Evolutionary conservation across 2,797 vertebrate genomes (phyloP).

Genomic region (Poecilia velifera): DNA sequence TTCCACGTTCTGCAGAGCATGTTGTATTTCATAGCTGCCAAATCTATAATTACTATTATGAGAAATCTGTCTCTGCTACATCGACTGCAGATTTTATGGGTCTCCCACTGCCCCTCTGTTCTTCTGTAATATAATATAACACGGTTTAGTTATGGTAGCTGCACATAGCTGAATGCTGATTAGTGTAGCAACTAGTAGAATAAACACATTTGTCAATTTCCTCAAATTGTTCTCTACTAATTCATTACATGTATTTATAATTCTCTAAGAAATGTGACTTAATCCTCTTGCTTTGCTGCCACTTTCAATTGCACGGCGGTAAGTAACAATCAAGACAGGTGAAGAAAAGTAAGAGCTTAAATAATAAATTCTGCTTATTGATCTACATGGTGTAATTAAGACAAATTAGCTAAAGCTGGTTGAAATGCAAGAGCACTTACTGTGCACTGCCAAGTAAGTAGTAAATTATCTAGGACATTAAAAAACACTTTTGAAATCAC

Average conservation of each 20-base stretch:
- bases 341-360: conserved; percentile 23
- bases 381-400: conserved; percentile 43
- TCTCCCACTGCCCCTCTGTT: conserved; percentile 50
- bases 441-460: conserved; percentile 9
- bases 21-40: conserved; percentile 62
- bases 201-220: conserved; percentile 46
- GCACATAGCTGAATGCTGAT: conserved; percentile 53
- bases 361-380: conserved; percentile 39
- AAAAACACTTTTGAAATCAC: conserved; percentile 12
- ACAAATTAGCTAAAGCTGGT: conserved; percentile 35
- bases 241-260: conserved; percentile 22
- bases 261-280: conserved; percentile 29
- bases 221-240: conserved; percentile 36
- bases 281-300: conserved; percentile 19
- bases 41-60: conserved; percentile 62
- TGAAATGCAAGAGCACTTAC: conserved; percentile 14
- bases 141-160: conserved; percentile 49
- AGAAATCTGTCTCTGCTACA: conserved; percentile 46
- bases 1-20: conserved; percentile 39
- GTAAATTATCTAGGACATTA: conserved; percentile 18
- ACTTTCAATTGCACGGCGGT: conserved; percentile 20
- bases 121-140: conserved; percentile 53
- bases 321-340: conserved; percentile 18
- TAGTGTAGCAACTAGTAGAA: conserved; percentile 31
- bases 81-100: conserved; percentile 55